Evolutionary conservation across 2,113 vertebrate genomes (phyloP).

Genomic region (Plestiodon gilberti): DNA sequence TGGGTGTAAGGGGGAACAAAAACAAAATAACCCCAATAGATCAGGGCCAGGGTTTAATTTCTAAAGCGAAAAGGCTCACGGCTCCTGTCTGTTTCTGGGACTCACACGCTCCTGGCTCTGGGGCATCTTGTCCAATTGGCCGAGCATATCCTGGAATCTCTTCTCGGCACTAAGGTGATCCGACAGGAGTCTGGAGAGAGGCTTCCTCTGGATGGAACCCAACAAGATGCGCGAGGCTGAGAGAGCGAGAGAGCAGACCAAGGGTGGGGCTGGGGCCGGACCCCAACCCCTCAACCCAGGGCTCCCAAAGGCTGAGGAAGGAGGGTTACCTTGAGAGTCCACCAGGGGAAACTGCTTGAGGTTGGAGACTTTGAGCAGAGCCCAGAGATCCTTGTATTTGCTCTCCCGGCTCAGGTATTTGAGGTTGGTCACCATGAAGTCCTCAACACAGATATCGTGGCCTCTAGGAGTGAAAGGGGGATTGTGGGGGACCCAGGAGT

Average conservation of each 20-base stretch:
- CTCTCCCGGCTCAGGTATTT: conserved; percentile 31
- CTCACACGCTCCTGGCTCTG: not conserved
- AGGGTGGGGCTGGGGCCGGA: not conserved
- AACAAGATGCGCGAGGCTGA: conserved; percentile 25
- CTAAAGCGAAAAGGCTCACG: too few species aligned
- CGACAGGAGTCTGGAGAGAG: not conserved
- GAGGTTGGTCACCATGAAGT: conserved; percentile 50
- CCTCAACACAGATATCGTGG: conserved; percentile 36
- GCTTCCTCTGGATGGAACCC: conserved; percentile 23
- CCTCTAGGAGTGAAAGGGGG: not conserved
- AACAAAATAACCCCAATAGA: too few species aligned
- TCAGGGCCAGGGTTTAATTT: too few species aligned
- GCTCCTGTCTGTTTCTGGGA: not conserved
- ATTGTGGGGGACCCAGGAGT: too few species aligned
- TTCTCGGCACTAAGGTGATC: conserved; percentile 37
- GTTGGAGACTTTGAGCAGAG: conserved; percentile 18
- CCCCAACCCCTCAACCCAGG: not conserved
- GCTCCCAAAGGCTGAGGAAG: not conserved
- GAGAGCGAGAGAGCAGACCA: not conserved
- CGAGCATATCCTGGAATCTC: conserved; percentile 21
- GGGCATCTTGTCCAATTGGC: not conserved
- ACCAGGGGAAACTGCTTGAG: conserved; percentile 48
- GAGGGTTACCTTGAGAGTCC: conserved; percentile 41
- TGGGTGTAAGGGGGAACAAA: too few species aligned
- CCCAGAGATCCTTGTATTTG: conserved; percentile 32